A percentile compares a stretch with the other conserved stretches of the same genome.
Conservation (phyloP, 2,888 invertebrate genomes). For the Copidosoma aretas region DNA sequence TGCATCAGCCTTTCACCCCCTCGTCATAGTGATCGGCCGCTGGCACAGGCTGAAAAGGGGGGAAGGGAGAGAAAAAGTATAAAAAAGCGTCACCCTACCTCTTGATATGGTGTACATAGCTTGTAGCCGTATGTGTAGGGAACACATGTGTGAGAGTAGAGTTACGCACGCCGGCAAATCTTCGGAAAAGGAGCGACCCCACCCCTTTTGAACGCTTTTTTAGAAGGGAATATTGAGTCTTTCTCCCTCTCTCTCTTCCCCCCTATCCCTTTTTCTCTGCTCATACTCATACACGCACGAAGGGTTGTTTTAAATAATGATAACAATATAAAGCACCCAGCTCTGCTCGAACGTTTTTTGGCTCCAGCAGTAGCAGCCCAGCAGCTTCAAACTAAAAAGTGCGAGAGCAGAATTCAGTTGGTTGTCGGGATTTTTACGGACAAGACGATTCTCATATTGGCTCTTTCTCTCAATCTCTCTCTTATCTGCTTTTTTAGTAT, state of each 20-base stretch:
- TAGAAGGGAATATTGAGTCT: slow-evolving; percentile 5
- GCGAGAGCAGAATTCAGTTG: slow-evolving; percentile 27
- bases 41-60: background rate
- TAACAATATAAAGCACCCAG: slow-evolving; percentile 47
- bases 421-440: slow-evolving; percentile 32
- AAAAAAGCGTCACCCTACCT: slow-evolving; percentile 14
- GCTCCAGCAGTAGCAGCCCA: slow-evolving; percentile 10
- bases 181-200: slow-evolving; percentile 33
- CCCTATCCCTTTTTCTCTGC: no score
- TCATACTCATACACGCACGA: slow-evolving; percentile 37
- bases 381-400: slow-evolving; percentile 24
- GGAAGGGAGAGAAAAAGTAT: background rate
- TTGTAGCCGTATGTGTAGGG: background rate
- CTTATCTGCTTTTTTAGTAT: background rate
- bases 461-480: background rate
- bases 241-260: no score
- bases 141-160: slow-evolving; percentile 11
- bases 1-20: slow-evolving; percentile 22
- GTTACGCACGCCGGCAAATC: slow-evolving; percentile 33
- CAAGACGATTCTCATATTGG: slow-evolving; percentile 23
- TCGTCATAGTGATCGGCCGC: background rate
- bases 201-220: slow-evolving; percentile 38
- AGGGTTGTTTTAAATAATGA: slow-evolving; percentile 61
- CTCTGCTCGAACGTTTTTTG: slow-evolving; percentile 32
- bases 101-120: background rate